Percentiles rank a stretch among this genome's conserved stretches.
Evolutionary conservation across 2,888 invertebrate species (phyloP).

Genomic region (Plemyria rubiginata): DNA sequence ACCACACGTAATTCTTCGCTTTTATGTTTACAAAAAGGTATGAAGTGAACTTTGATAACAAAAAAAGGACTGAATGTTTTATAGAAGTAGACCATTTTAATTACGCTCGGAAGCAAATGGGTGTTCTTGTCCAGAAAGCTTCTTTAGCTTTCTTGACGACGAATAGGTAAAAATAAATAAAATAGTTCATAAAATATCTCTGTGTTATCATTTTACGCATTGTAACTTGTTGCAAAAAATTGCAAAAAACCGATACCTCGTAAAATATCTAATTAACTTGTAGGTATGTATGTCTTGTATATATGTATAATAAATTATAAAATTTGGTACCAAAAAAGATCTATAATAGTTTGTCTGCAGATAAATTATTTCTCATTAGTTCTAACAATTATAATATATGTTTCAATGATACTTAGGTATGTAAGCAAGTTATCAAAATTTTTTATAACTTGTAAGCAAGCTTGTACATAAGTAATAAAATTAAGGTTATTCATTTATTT

Average conservation of each 20-base stretch:
- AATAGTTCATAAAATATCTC: neutral
- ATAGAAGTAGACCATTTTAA: neutral
- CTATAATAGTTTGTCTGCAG: neutral
- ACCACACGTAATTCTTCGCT: conserved; percentile 37
- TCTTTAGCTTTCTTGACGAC: conserved; percentile 43
- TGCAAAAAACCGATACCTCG: too few relatives aligned
- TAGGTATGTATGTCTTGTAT: too few relatives aligned
- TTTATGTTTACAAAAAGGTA: neutral
- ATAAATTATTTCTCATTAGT: neutral
- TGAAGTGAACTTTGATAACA: neutral
- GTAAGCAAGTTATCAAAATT: too few relatives aligned
- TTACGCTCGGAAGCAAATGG: conserved; percentile 39
- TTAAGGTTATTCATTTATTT: too few relatives aligned
- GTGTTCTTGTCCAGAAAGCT: conserved; percentile 46
- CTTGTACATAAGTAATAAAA: too few relatives aligned
- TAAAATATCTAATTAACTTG: too few relatives aligned
- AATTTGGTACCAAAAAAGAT: too few relatives aligned
- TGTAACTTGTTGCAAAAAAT: too few relatives aligned
- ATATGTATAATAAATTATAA: too few relatives aligned
- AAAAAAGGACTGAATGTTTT: neutral
- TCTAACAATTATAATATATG: too few relatives aligned
- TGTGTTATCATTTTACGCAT: neutral
- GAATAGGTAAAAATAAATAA: conserved; percentile 20
- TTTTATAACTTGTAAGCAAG: too few relatives aligned
- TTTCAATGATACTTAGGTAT: too few relatives aligned